Base-by-base conservation (phyloP, 2,797 vertebrate species). In the Enteromius unitaeniatus region DNA sequence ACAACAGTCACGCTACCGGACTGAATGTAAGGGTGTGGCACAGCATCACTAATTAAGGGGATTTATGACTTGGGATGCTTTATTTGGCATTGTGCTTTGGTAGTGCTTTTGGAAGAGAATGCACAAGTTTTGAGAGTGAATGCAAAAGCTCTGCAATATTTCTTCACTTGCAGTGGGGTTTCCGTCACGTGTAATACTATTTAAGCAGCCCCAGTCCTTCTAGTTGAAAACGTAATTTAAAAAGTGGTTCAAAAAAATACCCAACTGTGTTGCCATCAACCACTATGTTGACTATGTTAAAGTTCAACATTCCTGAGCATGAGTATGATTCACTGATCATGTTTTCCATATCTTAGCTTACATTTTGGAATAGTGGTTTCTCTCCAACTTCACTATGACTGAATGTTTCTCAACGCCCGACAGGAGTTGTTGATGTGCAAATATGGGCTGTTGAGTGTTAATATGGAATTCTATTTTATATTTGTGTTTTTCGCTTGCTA, bases 1-100 rank as follows among this genome's bases (percentile, higher is more conserved):
- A 73, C 34, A 81, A 47, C 45, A 37, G 55, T 58, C 58, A 53
- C 8, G 17, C 73, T 65, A 65, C 83, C 14, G 15, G 21, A 74
- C 47, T 64, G 47, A 73, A 49, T 82, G 60, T 21, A 49, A 34
- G 72, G 34, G 79, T 28, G 47, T 77, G 67, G 40, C 34, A 1
- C 40, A 10, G 45, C 62, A 62, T 70, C 51, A 81, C 70, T 78
- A 79, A 75, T 83, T 81, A 6, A 9, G 28, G 28, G 72, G 58
- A 67, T 76, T 84, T 76, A 28, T 79, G 70, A 55, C n/a, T 55
- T 55, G 40, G 34, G 42, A 65, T 75, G 17, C 69, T 60, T 81
- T 55, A 23, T 83, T 79, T 78, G 74, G 68, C 72, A 84, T 11
- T 58, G 70, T 28, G 53, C 70, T 77, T 58, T 23, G 58, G 9